phyloP scores from a whole-genome alignment of 1,140 invertebrate species.

The Dermatophagoides farinae region DNA sequence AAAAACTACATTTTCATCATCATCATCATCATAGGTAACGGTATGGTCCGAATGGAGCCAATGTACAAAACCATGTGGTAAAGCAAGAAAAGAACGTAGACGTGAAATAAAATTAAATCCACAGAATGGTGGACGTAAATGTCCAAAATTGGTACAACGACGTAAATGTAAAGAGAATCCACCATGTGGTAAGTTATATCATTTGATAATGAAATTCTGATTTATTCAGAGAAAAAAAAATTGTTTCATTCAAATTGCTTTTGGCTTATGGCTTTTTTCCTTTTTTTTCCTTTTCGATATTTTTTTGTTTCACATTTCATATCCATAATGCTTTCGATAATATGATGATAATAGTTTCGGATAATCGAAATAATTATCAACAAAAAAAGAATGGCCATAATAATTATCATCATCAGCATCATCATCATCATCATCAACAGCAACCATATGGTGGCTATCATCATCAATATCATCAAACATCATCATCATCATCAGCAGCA shows the following conservation, averaged over 20 bases:
- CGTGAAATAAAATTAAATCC: slow-evolving; percentile 33
- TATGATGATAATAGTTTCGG: too few relatives aligned
- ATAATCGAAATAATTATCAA: too few relatives aligned
- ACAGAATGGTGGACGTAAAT: slow-evolving; percentile 43
- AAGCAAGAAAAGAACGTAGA: slow-evolving; percentile 28
- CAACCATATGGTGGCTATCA: too few relatives aligned
- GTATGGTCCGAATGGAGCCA: slow-evolving; percentile 50
- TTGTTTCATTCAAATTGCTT: not conserved
- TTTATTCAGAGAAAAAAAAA: not conserved
- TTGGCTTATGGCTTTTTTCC: not conserved
- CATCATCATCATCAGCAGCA: too few relatives aligned
- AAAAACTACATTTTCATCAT: not conserved
- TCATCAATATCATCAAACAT: too few relatives aligned
- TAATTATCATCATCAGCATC: too few relatives aligned
- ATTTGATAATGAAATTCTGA: not conserved
- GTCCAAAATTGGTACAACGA: slow-evolving; percentile 33
- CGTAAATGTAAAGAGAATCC: slow-evolving; percentile 24
- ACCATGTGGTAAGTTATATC: slow-evolving; percentile 8
- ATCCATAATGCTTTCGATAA: too few relatives aligned
- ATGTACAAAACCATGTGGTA: slow-evolving; percentile 46
- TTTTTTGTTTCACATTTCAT: too few relatives aligned
- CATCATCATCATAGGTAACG: slow-evolving; percentile 27
- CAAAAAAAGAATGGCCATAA: too few relatives aligned
- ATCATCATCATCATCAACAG: too few relatives aligned
- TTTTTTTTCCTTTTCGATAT: not conserved